Base-by-base conservation (phyloP, 2,113 vertebrate genomes). In the Columba janthina region DNA sequence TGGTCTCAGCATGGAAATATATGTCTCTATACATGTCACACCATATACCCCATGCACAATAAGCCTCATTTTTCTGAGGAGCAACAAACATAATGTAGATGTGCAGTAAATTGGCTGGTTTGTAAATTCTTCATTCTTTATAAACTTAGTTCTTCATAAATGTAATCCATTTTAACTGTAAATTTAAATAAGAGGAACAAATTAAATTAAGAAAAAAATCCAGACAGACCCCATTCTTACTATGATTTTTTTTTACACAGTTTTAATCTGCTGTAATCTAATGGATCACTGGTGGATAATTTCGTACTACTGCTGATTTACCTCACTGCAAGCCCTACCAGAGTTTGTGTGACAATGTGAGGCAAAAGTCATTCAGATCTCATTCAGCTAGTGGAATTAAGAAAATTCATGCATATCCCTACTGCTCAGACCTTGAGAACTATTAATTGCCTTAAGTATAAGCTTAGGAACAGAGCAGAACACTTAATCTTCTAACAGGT, bases 401-500 rank as follows among this genome's bases (percentile, higher is more conserved):
- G 77, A 89, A 96, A 89, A 95, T 71, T 89, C 89, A 79, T 75
- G 58, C 70, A 44, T 82, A 76, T 85, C 74, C 81, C 53, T 75
- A 26, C 66, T 2, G 26, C 53, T 93, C 89, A 91, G 87, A 78
- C 81, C 84, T 89, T 61, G 66, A 87, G 89, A 89, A 82, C 93
- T 87, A 78, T 91, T 97, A 95, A 91, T 92, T 95, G 87, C 66
- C 40, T 94, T 61, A 95, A 96, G 89, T 85, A 88, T 79, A 90
- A 76, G 67, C 75, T 94, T 93, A 91, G 93, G 74, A 96, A 89
- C 74, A 66, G 96, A 94, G 81, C 67, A 95, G 91, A 91, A 96
- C 80, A 92, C 66, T 96, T 96, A 89, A 96, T 94, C 93, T 96
- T 88, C 84, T 95, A 95, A 89, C 70, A 93, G 81, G 62, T 85